Conservation (phyloP, 2,797 vertebrate genomes). For the Nannoperca australis region DNA sequence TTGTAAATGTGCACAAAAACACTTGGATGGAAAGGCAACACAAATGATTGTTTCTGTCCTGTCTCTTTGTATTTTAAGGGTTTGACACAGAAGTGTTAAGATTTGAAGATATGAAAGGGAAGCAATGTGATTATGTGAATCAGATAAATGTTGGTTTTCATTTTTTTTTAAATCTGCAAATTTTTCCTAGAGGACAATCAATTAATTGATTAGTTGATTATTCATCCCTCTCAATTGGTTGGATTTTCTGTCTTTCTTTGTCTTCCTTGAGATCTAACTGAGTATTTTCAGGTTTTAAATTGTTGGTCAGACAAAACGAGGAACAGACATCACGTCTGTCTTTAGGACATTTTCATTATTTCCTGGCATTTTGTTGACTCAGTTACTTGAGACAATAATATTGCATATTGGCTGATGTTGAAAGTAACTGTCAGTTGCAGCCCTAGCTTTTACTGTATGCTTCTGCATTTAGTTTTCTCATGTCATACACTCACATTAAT, state of each 20-base stretch:
- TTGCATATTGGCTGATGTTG: background rate
- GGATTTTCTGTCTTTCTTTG: background rate
- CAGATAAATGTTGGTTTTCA: too few species aligned
- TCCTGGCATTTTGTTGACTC: background rate
- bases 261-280: background rate
- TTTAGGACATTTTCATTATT: background rate
- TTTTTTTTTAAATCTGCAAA: too few species aligned
- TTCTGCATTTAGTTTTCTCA: background rate
- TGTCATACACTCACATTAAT: background rate
- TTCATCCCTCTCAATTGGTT: background rate
- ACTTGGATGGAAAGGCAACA: background rate
- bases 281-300: background rate
- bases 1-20: background rate
- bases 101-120: conserved; percentile 3
- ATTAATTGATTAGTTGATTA: background rate
- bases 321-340: background rate
- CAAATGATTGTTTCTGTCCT: background rate
- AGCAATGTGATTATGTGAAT: conserved; percentile 7
- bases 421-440: background rate
- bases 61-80: background rate
- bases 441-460: background rate
- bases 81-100: conserved; percentile 1
- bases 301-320: background rate
- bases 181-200: background rate
- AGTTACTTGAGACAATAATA: background rate